Base-by-base conservation (phyloP, 2,888 invertebrate species). In the Agrotis clavis region DNA sequence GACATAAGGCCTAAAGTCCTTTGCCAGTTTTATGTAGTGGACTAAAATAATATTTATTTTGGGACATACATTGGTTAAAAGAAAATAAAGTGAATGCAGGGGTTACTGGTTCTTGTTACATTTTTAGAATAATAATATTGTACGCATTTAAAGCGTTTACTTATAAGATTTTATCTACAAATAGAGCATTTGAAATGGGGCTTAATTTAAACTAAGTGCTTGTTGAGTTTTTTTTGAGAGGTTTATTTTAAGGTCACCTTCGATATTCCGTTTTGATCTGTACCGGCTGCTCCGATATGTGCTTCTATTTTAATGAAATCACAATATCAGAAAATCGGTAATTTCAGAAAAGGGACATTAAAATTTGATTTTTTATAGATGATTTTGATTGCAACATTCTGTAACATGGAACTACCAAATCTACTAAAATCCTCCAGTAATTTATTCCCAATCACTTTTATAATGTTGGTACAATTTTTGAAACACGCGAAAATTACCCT, bases 21-120 rank as follows among this genome's bases (percentile, higher is more conserved):
- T 1, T 71, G 62, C 16, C 41, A n/a, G 21, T 45, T 48, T 6
- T 35, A 48, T 35, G 41, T 48, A 63, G 67, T 68, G 63, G 68
- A 80, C 73, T 70, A 65, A 74, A 82, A 79, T 74, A 82, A 80
- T 79, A 84, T 85, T 79, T 82, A 85, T 87, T 88, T 86, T 87
- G 65, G 81, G 67, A 75, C 70, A 73, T 67, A 75, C 76, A 71
- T 71, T 72, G 63, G 83, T 76, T 83, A 71, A 79, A 76, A 83
- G 71, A 85, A 87, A 84, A 88, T 77, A 80, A 82, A 79, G 63
- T 77, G 67, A 59, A 71, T 60, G 78, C 72, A 86, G 81, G 88
- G 84, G 82, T 82, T 81, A 83, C 79, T 72, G 67, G 74, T 72
- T 83, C 66, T 59, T 68, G 71, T 71, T 71, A 62, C 84, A 81